Percentiles rank a stretch among this genome's conserved stretches.
Evolutionary conservation across 2,888 invertebrate genomes (phyloP).

Genomic region (Brenthis ino): DNA sequence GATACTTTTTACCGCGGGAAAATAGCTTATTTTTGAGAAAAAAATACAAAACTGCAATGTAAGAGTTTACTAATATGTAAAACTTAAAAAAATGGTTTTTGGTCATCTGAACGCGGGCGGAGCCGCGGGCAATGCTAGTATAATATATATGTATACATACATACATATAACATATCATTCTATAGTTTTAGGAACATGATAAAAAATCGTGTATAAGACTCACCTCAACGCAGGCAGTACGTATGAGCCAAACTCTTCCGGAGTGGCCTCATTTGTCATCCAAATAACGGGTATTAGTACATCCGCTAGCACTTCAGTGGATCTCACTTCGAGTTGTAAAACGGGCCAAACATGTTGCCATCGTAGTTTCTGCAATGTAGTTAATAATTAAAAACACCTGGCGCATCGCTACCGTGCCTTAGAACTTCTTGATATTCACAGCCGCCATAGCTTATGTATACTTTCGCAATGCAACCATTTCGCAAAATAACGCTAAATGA

Average conservation of each 20-base stretch:
- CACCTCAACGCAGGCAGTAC: conserved; percentile 94
- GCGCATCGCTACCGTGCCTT: background rate
- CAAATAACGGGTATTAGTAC: conserved; percentile 92
- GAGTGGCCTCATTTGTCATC: conserved; percentile 89
- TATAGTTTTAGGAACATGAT: too few species aligned
- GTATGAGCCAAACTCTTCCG: conserved; percentile 90
- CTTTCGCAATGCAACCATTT: conserved; percentile 4
- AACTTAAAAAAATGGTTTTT: too few species aligned
- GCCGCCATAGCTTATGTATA: background rate
- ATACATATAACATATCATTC: too few species aligned
- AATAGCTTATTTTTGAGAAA: too few species aligned
- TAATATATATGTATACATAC: too few species aligned
- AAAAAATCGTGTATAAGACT: conserved; percentile 46
- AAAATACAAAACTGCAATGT: too few species aligned
- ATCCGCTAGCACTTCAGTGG: conserved; percentile 92
- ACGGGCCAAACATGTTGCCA: conserved; percentile 97
- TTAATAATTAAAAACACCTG: conserved; percentile 32
- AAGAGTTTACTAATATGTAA: too few species aligned
- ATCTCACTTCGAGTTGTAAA: conserved; percentile 91
- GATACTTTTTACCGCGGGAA: too few species aligned
- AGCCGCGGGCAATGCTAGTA: too few species aligned
- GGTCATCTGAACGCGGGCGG: too few species aligned
- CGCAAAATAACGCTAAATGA: conserved; percentile 5
- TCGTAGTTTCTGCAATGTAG: conserved; percentile 91
- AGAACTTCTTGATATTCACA: background rate